A percentile compares a stretch with the other conserved stretches of the same genome.
These are phyloP conservation scores for Babyrousa celebensis DNA, from an alignment of 2,797 vertebrate species.

Conservation along the genomic window DNA sequence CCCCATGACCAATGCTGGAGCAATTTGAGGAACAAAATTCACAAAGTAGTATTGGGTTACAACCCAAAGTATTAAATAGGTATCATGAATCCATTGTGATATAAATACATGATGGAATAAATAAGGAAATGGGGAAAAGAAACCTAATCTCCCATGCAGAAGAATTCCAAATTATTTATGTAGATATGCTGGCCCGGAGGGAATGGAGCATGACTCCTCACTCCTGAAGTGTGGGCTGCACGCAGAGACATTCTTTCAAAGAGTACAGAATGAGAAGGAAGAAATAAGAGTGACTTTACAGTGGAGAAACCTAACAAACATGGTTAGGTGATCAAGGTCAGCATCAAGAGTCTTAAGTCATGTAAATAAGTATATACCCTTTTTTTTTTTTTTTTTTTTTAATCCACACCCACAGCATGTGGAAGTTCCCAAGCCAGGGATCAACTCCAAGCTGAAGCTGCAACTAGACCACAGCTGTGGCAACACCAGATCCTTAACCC, in stretches of 20 bases:
- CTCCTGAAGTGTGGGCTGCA: not conserved
- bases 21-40: not conserved
- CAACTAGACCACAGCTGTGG: no score
- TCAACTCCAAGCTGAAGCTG: no score
- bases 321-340: not conserved
- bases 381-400: no score
- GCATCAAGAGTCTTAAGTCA: not conserved
- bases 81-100: not conserved
- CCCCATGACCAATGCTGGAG: not conserved
- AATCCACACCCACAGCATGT: no score
- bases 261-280: not conserved
- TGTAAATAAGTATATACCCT: no score
- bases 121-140: not conserved
- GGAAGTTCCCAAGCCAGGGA: no score
- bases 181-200: not conserved
- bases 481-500: no score
- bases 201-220: not conserved
- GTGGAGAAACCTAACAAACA: not conserved
- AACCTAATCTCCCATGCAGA: not conserved
- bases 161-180: conserved; percentile 32
- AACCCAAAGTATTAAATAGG: not conserved
- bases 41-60: not conserved
- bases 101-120: conserved; percentile 13
- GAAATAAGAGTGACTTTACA: not conserved
- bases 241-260: not conserved